Evolutionary conservation across 1,140 invertebrate species (phyloP).

Genomic region (Triops cancriformis): DNA sequence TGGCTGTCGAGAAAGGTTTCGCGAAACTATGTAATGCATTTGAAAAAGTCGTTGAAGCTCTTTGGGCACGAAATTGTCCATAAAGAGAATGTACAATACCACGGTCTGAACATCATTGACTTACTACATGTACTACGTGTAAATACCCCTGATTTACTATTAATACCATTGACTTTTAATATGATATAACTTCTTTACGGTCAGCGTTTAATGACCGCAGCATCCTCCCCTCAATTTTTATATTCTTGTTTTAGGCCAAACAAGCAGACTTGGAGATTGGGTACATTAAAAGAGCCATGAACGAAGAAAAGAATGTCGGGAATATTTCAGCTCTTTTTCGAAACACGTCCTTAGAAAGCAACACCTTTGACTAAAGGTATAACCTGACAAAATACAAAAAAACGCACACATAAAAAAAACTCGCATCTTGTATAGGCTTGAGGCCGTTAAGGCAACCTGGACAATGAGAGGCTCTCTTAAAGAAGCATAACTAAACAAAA

Average conservation of each 20-base stretch:
- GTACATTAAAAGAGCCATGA: too few species aligned
- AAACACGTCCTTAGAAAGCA: not conserved
- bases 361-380: not conserved
- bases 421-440: not conserved
- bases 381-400: not conserved
- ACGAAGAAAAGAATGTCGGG: not conserved
- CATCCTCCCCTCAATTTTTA: not conserved
- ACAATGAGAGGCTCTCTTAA: constrained; percentile 5
- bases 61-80: too few species aligned
- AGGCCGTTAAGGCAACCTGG: not conserved
- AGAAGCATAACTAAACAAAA: constrained; percentile 11
- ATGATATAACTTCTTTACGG: not conserved
- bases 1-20: too few species aligned
- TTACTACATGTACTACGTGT: too few species aligned
- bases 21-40: too few species aligned
- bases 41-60: too few species aligned
- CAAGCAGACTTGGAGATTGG: too few species aligned
- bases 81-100: too few species aligned
- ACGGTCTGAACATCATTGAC: too few species aligned
- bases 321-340: not conserved
- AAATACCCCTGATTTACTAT: too few species aligned
- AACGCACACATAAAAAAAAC: not conserved
- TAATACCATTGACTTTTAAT: not conserved
- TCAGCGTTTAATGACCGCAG: not conserved
- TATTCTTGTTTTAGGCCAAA: not conserved